Conservation (phyloP, 2,113 vertebrate species). For the Perccottus glenii region DNA sequence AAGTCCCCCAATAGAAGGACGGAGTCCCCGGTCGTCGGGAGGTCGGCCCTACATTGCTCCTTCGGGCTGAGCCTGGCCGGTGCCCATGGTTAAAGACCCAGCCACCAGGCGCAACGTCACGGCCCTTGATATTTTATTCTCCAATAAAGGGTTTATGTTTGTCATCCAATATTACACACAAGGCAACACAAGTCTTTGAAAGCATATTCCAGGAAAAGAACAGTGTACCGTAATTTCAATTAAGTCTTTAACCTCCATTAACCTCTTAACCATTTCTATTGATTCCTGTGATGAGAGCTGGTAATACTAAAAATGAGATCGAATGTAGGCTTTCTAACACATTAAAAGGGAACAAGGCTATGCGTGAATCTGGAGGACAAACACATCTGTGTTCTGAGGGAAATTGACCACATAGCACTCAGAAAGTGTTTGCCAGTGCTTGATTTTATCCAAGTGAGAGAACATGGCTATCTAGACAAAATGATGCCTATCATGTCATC, state of each 20-base stretch:
- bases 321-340: constrained; percentile 50
- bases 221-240: constrained; percentile 38
- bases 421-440: constrained; percentile 1
- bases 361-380: constrained; percentile 28
- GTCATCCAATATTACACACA: not conserved
- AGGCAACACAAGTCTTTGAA: constrained; percentile 13
- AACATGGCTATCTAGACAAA: not conserved
- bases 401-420: constrained; percentile 10
- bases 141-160: constrained; percentile 1
- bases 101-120: too few species aligned
- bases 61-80: too few species aligned
- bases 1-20: too few species aligned
- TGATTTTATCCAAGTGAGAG: constrained; percentile 10
- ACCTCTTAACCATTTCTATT: constrained; percentile 42
- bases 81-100: too few species aligned
- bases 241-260: constrained; percentile 19
- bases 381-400: constrained; percentile 4
- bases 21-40: too few species aligned
- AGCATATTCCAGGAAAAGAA: constrained; percentile 33
- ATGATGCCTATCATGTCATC: not conserved
- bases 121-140: too few species aligned
- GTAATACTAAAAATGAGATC: constrained; percentile 30
- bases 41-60: too few species aligned
- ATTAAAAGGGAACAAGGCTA: constrained; percentile 45
- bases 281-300: constrained; percentile 43